Conservation (phyloP, 2,113 vertebrate genomes). For the Rutilus rutilus region DNA sequence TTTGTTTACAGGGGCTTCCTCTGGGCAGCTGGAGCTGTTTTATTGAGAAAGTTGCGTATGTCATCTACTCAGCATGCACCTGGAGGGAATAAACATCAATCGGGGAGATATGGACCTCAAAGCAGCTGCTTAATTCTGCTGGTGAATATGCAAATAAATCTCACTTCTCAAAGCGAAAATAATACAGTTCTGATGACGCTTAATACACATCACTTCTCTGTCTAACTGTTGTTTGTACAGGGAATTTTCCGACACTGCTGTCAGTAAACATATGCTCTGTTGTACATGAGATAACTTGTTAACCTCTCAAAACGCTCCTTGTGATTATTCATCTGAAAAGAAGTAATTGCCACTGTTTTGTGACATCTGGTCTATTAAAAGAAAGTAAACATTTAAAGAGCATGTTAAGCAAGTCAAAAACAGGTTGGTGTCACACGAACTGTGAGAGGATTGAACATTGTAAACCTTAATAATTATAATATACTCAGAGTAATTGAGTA, state of each 20-base stretch:
- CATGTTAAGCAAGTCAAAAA: background rate
- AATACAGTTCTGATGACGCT: slow-evolving; percentile 1
- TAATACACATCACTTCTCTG: slow-evolving; percentile 10
- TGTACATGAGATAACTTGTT: slow-evolving; percentile 15
- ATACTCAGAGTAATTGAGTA: background rate
- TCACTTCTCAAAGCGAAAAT: slow-evolving; percentile 10
- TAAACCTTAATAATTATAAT: background rate
- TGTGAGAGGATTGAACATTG: background rate
- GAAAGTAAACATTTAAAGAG: slow-evolving; percentile 3
- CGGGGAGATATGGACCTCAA: background rate
- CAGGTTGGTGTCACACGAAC: background rate
- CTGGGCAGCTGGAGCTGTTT: slow-evolving; percentile 22
- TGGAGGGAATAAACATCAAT: slow-evolving; percentile 24
- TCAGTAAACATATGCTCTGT: slow-evolving; percentile 30
- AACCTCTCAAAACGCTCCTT: background rate
- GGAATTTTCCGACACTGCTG: slow-evolving; percentile 15
- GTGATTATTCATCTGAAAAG: slow-evolving; percentile 1
- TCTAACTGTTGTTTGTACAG: slow-evolving; percentile 12
- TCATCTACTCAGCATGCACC: slow-evolving; percentile 26
- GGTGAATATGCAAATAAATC: slow-evolving; percentile 30
- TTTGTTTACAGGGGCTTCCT: slow-evolving; percentile 14
- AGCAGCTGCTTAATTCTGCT: slow-evolving; percentile 36
- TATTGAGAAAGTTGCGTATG: background rate
- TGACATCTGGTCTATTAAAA: slow-evolving; percentile 12
- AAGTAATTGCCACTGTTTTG: slow-evolving; percentile 4